Base-by-base conservation (phyloP, 2,797 vertebrate species). In the Chromobotia macracanthus region DNA sequence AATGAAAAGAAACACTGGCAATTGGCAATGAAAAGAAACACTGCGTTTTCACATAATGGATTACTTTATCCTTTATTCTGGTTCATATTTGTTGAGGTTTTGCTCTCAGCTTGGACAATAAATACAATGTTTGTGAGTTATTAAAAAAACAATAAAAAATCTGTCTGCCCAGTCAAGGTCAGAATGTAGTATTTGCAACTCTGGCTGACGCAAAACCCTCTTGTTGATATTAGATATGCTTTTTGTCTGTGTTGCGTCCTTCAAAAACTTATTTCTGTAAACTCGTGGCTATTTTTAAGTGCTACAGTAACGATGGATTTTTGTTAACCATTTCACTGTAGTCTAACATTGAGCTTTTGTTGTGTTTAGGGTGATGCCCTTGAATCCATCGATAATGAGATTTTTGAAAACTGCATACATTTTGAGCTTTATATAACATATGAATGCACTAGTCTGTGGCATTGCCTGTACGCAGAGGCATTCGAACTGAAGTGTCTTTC, bases 1-100 rank as follows among this genome's bases (percentile, higher is more conserved):
- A 38, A 73, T 66, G 69, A 69, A 83, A 82, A 58, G 77, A 86
- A 80, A 82, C 81, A 83, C 82, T 79, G 66, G n/a, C n/a, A n/a
- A n/a, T n/a, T n/a, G n/a, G n/a, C n/a, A n/a, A n/a, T n/a, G 69
- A 69, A 84, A 81, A 44, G 76, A 86, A 79, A 82, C 82, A 83
- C 82, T 78, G 68, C 77, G 77, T 80, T 28, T 79, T 66, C 25
- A 80, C 35, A 75, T 83, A 71, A 72, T 72, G 71, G 80, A 58
- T 65, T 55, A 75, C 70, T 79, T 41, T 16, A n/a, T 31, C 55
- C 60, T 68, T 46, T 31, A 8, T 63, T 55, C 25, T 72, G 51
- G 55, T 80, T 61, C 65, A 31, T 63, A 13, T 65, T 67, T 46
- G 16, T 71, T 53, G n/a, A 72, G 72, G 76, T 72, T 79, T 75